Evolutionary conservation across 2,797 vertebrate genomes (phyloP), one percentile per base, ranked within the genome.

Genomic region (Alexandromys oeconomus): DNA sequence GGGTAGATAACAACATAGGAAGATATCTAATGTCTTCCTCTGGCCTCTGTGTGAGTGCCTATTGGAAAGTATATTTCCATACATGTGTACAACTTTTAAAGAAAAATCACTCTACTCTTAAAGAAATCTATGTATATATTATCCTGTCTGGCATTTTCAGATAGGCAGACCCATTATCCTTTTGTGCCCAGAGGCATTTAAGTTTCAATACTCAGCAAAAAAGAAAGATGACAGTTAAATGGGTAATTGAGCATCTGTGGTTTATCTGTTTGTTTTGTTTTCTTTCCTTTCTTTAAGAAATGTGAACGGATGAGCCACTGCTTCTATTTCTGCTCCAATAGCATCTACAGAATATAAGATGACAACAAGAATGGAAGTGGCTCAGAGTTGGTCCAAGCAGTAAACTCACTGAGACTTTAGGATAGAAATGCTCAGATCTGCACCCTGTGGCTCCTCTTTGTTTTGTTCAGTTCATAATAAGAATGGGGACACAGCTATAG

Each of bases 171-270:
- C 61, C 51, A 84, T 76, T 34, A 86, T 85, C 40, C 25, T 71
- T 96, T 81, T 90, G 34, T 63, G 89, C 73, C 40, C 5, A 6
- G 54, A 94, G 87, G 15, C 37, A 1, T 78, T 94, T 61, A 46
- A 88, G 46, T 89, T 95, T 65, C 51, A 65, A 88, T 0, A 0
- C 4, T 14, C 79, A 74, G 0, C 37, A n/a, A 46, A 76, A 91
- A 89, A 46, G 19, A 91, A 88, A 95, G 57, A 93, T 0, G 48
- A 95, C 9, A 4, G 21, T 1, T 25, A 37, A 95, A 94, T 4
- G 15, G 69, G 73, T 95, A 90, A 94, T 92, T 40, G 59, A 90
- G 94, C 94, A 93, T 43, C 92, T 92, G 95, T 54, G 86, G 48
- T 61, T 95, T 96, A 85, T 96, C 85, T 85, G 0, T 51, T 87